Conservation (phyloP, 2,113 vertebrate species). For the Plestiodon gilberti region DNA sequence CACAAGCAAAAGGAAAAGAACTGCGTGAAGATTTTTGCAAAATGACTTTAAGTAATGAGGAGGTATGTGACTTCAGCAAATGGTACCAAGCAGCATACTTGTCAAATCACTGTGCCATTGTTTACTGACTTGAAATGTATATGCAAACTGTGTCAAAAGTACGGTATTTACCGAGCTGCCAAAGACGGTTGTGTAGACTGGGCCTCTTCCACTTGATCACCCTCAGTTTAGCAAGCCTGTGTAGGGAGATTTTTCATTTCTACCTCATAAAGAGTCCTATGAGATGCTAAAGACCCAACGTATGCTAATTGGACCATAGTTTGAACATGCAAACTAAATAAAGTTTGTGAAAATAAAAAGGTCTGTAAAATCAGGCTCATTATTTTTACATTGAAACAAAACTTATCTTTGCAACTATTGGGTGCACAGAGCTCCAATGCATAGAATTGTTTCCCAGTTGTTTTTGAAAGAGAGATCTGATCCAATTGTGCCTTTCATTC, state of each 20-base stretch:
- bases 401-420: too few species aligned
- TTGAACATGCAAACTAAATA: background rate
- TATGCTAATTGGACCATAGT: background rate
- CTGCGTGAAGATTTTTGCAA: slow-evolving; percentile 63
- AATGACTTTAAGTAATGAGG: slow-evolving; percentile 51
- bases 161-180: background rate
- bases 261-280: background rate
- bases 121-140: background rate
- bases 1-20: slow-evolving; percentile 42
- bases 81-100: accelerated
- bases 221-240: background rate
- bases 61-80: slow-evolving; percentile 46
- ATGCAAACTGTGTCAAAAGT: background rate
- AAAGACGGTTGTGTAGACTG: background rate
- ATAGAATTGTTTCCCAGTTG: background rate
- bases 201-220: background rate
- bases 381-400: background rate
- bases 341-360: background rate
- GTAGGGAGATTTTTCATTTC: background rate
- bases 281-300: background rate
- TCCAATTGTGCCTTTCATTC: background rate
- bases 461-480: background rate
- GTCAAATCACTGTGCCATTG: background rate
- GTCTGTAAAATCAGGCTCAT: background rate
- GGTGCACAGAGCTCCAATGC: too few species aligned